Evolutionary conservation across 2,113 vertebrate species (phyloP).

Genomic region (Microtus ochrogaster): DNA sequence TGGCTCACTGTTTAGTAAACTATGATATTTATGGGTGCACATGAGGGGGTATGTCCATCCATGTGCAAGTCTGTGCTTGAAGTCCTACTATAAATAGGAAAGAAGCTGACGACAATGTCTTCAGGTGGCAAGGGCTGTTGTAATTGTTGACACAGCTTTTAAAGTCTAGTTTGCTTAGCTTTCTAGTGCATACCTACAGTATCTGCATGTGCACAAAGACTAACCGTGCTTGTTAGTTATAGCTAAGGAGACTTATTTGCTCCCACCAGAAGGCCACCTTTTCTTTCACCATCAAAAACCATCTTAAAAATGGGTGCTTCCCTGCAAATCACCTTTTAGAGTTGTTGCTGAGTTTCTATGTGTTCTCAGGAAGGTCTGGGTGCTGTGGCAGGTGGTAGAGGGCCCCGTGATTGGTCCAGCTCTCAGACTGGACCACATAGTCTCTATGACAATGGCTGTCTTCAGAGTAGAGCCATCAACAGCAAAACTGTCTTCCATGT

Average conservation of each 20-base stretch:
- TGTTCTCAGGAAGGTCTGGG: too few species aligned
- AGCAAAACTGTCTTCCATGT: not conserved
- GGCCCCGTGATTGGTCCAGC: too few species aligned
- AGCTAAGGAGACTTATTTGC: not conserved
- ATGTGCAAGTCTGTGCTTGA: not conserved
- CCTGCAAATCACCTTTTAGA: too few species aligned
- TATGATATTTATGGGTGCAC: not conserved
- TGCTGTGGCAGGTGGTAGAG: too few species aligned
- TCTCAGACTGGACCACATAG: too few species aligned
- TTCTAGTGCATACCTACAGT: not conserved
- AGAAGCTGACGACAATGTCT: too few species aligned
- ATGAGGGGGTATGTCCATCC: not conserved
- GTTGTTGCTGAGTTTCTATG: too few species aligned
- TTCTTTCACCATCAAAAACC: not conserved
- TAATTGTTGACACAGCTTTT: not conserved
- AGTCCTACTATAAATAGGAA: conserved; percentile 8
- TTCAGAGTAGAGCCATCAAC: too few species aligned
- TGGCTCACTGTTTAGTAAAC: not conserved
- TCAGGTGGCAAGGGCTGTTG: not conserved
- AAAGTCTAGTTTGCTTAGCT: not conserved
- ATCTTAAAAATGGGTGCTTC: too few species aligned
- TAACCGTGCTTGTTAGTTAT: not conserved
- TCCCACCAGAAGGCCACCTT: not conserved
- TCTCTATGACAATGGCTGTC: too few species aligned
- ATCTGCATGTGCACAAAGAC: not conserved